Base-by-base conservation (phyloP, 2,888 invertebrate genomes). In the Cabera pusaria region DNA sequence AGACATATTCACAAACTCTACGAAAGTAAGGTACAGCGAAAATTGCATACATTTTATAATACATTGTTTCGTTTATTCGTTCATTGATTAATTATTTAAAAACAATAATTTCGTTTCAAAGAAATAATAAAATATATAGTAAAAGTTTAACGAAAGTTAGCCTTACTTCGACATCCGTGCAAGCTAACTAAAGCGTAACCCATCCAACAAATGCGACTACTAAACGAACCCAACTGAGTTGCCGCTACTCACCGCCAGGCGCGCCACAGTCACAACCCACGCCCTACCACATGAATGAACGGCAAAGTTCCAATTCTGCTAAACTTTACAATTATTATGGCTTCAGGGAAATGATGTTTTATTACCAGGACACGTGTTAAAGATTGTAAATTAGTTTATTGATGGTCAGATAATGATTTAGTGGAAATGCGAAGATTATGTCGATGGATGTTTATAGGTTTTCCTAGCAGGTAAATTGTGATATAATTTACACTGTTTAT, bases 231-330 rank as follows among this genome's bases (percentile, higher is more conserved):
- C 51, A 5, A 31, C 2, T 1, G 5, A 57, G 64, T 44, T 68
- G 38, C 64, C 56, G 82, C 87, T 86, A 87, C 86, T 85, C 85
- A 62, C 74, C 86, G 64, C 85, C 52, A 34, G 63, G 53, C 40
- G 79, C 81, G 81, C 79, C 51, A 41, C 50, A 6, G 28, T 64
- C 69, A 52, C 49, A 17, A 6, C 28, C 9, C 27, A 21, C 21
- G 26, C 10, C 19, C 5, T 9, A 7, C 41, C 61, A 26, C 44
- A 73, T 78, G 73, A 76, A 76, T 69, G 65, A 67, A 67, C 32
- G 46, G 26, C 20, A 36, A 25, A 21, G 28, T 32, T 28, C 34
- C 42, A 25, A 42, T 12, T 28, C 18, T 5, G 12, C 10, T 9
- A n/a, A 25, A 23, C 35, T 42, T 36, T 33, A 31, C n/a, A n/a